Conservation (phyloP, 2,113 vertebrate genomes). For the Pollimyrus isidori region DNA sequence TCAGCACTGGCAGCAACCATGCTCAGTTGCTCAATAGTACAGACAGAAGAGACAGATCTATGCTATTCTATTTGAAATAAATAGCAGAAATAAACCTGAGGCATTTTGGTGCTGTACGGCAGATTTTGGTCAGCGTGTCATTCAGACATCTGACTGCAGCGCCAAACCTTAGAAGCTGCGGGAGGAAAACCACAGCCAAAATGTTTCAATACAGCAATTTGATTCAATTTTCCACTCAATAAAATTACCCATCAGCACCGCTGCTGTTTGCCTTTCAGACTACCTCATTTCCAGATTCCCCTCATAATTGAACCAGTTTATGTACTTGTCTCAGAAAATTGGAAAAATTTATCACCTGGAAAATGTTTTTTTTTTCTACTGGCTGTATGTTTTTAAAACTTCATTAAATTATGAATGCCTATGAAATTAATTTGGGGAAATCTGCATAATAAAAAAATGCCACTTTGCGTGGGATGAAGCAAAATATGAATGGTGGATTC, state of each 20-base stretch:
- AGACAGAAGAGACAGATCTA: neutral
- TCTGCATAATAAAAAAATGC: constrained; percentile 50
- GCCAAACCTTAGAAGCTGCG: constrained; percentile 5
- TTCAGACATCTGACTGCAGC: constrained; percentile 10
- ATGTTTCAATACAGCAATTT: constrained; percentile 84
- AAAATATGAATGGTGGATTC: constrained; percentile 35
- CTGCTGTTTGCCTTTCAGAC: constrained; percentile 73
- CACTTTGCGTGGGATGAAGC: constrained; percentile 26
- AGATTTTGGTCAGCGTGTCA: neutral
- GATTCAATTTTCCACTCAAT: constrained; percentile 97
- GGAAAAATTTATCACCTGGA: constrained; percentile 96
- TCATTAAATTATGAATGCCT: constrained; percentile 83
- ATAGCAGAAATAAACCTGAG: neutral
- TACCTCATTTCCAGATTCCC: constrained; percentile 66
- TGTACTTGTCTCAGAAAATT: constrained; percentile 68
- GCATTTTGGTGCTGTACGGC: neutral
- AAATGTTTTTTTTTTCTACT: constrained; percentile 78
- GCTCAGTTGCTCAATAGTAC: neutral
- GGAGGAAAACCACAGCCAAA: constrained; percentile 32
- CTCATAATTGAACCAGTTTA: constrained; percentile 90
- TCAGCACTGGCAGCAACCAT: neutral
- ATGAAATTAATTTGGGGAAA: constrained; percentile 71
- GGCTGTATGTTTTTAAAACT: constrained; percentile 75
- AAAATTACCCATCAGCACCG: constrained; percentile 86
- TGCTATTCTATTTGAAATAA: neutral